phyloP scores from a whole-genome alignment of 1,140 invertebrate species.

The Calycopis cecrops region DNA sequence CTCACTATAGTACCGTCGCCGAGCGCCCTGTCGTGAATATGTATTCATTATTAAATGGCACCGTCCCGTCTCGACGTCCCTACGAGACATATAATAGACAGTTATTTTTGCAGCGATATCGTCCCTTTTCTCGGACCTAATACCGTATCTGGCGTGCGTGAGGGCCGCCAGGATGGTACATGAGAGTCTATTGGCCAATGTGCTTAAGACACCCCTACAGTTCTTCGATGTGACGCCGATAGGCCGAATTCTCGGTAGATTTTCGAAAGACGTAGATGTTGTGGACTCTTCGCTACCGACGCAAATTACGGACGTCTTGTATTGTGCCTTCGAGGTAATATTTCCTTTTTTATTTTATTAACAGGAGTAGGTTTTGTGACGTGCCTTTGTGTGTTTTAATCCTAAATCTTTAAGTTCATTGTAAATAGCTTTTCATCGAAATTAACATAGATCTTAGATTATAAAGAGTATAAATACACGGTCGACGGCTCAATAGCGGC shows the following conservation, averaged over 20 bases:
- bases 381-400: not conserved
- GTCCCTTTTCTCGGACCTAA: constrained; percentile 82
- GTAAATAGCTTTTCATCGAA: no score
- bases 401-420: not conserved
- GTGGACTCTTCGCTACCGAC: constrained; percentile 84
- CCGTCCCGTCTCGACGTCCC: not conserved
- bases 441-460: no score
- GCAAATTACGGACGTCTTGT: constrained; percentile 83
- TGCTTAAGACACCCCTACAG: constrained; percentile 84
- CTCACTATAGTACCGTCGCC: no score
- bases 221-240: constrained; percentile 93
- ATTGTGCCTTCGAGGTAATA: constrained; percentile 87
- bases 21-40: constrained; percentile 40
- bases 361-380: not conserved
- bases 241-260: constrained; percentile 90
- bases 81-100: constrained; percentile 18
- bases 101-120: constrained; percentile 78
- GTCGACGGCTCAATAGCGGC: no score
- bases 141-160: constrained; percentile 82
- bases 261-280: constrained; percentile 87
- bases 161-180: constrained; percentile 86
- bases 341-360: constrained; percentile 6
- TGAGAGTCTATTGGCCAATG: constrained; percentile 81
- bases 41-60: constrained; percentile 60
- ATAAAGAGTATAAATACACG: no score